Evolutionary conservation across 2,888 invertebrate species (phyloP).

Genomic region (Epirrhoe tristata): DNA sequence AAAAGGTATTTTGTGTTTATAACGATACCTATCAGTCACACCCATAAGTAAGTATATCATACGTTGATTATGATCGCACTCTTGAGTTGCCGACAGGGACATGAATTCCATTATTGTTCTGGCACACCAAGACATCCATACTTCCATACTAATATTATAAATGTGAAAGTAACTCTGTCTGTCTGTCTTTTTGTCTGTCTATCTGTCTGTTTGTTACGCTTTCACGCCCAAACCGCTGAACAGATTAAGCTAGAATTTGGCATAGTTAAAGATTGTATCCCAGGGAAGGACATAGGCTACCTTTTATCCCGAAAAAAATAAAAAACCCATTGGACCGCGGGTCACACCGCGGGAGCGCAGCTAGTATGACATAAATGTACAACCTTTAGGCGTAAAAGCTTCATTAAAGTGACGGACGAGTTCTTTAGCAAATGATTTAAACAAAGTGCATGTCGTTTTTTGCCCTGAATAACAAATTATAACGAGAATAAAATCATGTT

Average conservation of each 20-base stretch:
- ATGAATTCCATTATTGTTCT: not conserved
- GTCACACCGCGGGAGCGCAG: no score
- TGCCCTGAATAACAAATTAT: conserved; percentile 58
- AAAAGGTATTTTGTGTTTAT: no score
- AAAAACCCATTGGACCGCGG: no score
- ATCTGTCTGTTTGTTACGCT: no score
- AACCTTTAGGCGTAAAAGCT: conserved; percentile 16
- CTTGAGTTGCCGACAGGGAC: not conserved
- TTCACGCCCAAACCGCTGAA: no score
- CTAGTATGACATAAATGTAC: conserved; percentile 15
- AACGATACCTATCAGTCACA: not conserved
- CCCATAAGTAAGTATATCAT: not conserved
- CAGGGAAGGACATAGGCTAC: no score
- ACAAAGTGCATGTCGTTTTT: conserved; percentile 37
- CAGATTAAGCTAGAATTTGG: no score
- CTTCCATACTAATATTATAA: no score
- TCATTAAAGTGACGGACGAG: conserved; percentile 15
- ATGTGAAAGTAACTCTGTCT: no score
- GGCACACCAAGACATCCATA: not conserved
- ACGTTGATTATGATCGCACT: not conserved
- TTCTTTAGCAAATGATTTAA: conserved; percentile 40
- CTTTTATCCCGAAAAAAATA: no score
- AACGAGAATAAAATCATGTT: conserved; percentile 63
- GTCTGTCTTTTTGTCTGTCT: no score
- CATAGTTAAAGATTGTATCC: no score